Evolutionary conservation across 2,888 invertebrate species (phyloP).

Genomic region (Galerucella calmariensis): DNA sequence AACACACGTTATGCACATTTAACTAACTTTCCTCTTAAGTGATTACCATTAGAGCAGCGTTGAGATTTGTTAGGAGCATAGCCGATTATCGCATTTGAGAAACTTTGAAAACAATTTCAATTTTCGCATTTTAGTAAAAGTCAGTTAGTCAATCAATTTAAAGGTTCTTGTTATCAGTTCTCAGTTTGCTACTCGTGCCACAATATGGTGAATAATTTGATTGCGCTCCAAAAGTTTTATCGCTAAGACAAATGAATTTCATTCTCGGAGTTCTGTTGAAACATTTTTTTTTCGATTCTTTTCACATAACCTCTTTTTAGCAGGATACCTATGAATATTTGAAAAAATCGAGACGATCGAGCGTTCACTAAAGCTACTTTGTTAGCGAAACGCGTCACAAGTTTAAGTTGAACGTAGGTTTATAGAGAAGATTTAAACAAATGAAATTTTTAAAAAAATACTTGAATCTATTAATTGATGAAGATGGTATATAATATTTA

Average conservation of each 20-base stretch:
- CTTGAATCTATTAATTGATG: no score
- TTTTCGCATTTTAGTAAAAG: conserved; percentile 56
- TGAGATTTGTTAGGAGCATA: conserved; percentile 49
- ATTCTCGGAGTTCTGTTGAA: conserved; percentile 44
- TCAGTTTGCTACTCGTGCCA: conserved; percentile 58
- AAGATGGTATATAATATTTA: no score
- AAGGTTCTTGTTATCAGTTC: conserved; percentile 60
- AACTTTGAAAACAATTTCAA: conserved; percentile 57
- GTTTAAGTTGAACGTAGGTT: no score
- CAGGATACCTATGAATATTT: no score
- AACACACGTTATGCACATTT: conserved; percentile 43
- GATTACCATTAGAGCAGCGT: conserved; percentile 38
- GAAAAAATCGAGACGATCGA: no score
- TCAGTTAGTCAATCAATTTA: conserved; percentile 62
- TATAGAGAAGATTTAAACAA: no score
- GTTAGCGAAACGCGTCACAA: no score
- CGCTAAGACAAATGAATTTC: conserved; percentile 59
- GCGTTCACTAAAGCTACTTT: no score
- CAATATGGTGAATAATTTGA: conserved; percentile 63
- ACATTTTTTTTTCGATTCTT: not conserved
- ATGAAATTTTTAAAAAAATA: no score
- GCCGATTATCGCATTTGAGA: conserved; percentile 50
- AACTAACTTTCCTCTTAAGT: conserved; percentile 44
- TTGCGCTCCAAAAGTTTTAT: conserved; percentile 62
- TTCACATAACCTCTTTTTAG: no score